These are phyloP conservation scores for Clavelina lepadiformis DNA, from an alignment of 23 tunicate species.

Conservation along the genomic window DNA sequence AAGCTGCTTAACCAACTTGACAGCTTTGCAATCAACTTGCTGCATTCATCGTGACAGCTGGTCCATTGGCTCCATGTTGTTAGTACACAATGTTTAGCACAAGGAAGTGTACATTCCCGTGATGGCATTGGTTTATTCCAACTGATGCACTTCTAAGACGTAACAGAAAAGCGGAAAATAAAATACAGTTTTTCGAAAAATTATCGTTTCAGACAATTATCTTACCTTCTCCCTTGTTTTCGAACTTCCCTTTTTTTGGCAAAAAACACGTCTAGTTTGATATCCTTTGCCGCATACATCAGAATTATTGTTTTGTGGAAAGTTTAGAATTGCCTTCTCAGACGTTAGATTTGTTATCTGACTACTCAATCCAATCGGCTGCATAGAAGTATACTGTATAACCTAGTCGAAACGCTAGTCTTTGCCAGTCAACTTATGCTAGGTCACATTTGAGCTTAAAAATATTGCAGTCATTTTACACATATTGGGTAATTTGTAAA, in stretches of 20 bases:
- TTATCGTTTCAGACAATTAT: not conserved
- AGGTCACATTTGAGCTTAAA: too few species aligned
- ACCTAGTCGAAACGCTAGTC: too few species aligned
- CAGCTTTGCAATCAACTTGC: not conserved
- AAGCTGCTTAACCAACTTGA: not conserved
- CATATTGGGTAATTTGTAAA: too few species aligned
- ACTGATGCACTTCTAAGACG: conserved; percentile 19
- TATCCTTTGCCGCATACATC: conserved; percentile 42
- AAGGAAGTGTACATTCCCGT: conserved; percentile 31
- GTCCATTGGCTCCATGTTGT: conserved; percentile 68
- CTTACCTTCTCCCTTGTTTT: not conserved
- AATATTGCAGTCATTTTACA: too few species aligned
- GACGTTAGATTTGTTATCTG: too few species aligned
- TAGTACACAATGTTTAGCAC: conserved; percentile 53
- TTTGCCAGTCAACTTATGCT: too few species aligned
- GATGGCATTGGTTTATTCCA: conserved; percentile 30
- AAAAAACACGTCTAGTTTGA: conserved; percentile 47
- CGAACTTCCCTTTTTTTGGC: conserved; percentile 53
- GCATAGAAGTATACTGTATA: too few species aligned
- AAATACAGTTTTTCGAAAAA: too few species aligned
- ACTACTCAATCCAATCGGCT: too few species aligned
- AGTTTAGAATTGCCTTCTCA: too few species aligned
- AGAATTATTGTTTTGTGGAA: conserved; percentile 20
- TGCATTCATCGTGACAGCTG: conserved; percentile 52
- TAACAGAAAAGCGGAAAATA: not conserved